phyloP scores from a whole-genome alignment of 2,888 invertebrate species.

The Gortyna flavago region DNA sequence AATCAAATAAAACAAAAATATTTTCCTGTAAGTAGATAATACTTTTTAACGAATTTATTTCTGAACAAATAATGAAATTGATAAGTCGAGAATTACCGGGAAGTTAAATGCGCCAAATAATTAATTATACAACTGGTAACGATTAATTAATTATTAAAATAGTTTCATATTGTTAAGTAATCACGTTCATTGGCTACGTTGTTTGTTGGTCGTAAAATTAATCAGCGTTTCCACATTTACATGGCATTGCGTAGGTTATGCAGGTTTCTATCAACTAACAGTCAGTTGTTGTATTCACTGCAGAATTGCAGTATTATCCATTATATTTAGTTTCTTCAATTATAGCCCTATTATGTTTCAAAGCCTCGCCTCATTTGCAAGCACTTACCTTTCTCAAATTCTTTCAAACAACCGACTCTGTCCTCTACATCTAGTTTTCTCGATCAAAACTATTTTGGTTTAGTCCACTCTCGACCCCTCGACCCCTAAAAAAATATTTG shows the following conservation, averaged over 20 bases:
- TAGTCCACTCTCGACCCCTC: too few species aligned
- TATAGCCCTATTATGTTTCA: too few species aligned
- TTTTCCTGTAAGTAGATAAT: neutral
- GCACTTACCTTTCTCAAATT: too few species aligned
- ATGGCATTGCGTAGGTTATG: constrained; percentile 39
- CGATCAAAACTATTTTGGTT: too few species aligned
- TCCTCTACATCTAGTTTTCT: too few species aligned
- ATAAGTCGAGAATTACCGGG: neutral
- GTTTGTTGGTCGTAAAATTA: constrained; percentile 50
- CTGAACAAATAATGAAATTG: constrained; percentile 1
- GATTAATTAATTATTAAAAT: constrained; percentile 16
- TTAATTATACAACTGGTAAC: neutral
- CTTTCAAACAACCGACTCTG: too few species aligned
- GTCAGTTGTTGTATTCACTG: constrained; percentile 24
- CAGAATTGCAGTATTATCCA: neutral
- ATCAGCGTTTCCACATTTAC: constrained; percentile 57
- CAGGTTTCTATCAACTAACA: constrained; percentile 36
- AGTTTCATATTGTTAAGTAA: constrained; percentile 31
- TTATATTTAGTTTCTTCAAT: neutral
- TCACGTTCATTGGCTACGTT: constrained; percentile 7
- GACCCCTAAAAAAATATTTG: too few species aligned
- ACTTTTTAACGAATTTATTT: constrained; percentile 7
- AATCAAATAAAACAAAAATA: neutral
- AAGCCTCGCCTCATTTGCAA: too few species aligned
- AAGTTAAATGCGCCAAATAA: neutral